Evolutionary conservation across 2,797 vertebrate genomes (phyloP).

Genomic region (Hydrolagus colliei): DNA sequence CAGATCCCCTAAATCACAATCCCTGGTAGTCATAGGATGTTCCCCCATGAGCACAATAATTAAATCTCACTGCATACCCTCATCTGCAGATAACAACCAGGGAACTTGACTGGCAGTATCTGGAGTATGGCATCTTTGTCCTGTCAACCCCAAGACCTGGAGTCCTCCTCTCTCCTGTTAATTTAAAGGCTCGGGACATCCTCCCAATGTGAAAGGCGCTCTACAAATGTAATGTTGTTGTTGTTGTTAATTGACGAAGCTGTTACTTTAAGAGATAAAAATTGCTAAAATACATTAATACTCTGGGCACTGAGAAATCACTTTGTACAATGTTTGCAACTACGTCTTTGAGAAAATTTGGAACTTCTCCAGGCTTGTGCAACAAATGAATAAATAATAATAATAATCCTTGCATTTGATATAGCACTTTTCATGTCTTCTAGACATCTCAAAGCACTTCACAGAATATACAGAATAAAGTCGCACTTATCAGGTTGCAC

Average conservation of each 20-base stretch:
- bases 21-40: too few species aligned
- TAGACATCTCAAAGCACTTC: too few species aligned
- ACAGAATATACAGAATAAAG: neutral
- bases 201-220: too few species aligned
- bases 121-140: neutral
- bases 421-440: too few species aligned
- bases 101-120: neutral
- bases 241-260: neutral
- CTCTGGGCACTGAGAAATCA: neutral
- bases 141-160: neutral
- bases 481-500: neutral
- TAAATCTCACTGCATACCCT: neutral
- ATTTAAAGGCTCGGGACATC: neutral
- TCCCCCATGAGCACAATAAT: too few species aligned
- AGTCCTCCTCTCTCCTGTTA: too few species aligned
- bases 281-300: neutral
- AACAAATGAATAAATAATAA: neutral
- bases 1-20: too few species aligned
- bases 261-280: neutral
- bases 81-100: neutral
- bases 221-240: too few species aligned
- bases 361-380: neutral
- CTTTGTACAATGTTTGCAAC: neutral
- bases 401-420: too few species aligned
- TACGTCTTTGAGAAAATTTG: neutral